Evolutionary conservation across 2,113 vertebrate species (phyloP).

Genomic region (Oxyura jamaicensis): DNA sequence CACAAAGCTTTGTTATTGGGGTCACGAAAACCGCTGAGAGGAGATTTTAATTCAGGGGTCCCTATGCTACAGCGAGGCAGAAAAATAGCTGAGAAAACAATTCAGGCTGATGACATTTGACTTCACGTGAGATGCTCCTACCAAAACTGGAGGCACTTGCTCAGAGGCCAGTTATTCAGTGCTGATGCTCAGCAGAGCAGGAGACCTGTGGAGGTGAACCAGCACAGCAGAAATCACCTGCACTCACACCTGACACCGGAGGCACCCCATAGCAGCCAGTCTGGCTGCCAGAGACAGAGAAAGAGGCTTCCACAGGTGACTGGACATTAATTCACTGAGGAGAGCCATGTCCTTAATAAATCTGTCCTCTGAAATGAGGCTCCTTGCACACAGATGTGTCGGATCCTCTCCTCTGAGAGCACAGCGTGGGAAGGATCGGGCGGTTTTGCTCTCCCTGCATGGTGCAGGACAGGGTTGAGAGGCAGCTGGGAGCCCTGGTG

Average conservation of each 20-base stretch:
- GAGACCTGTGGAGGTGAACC: conserved; percentile 5
- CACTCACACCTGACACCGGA: conserved; percentile 12
- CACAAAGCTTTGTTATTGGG: background rate
- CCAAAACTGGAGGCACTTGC: background rate
- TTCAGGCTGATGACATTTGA: accelerated
- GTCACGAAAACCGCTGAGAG: background rate
- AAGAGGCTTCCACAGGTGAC: conserved; percentile 35
- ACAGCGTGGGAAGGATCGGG: conserved; percentile 24
- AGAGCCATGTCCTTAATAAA: background rate
- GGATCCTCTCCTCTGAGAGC: background rate
- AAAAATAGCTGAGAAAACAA: background rate
- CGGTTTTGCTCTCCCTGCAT: background rate
- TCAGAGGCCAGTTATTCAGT: background rate
- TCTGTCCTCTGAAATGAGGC: conserved; percentile 14
- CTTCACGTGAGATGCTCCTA: background rate
- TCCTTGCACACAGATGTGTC: background rate
- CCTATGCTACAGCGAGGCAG: background rate
- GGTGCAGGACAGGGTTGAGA: background rate
- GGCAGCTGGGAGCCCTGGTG: background rate
- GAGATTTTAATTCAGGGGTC: background rate
- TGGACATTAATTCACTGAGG: background rate
- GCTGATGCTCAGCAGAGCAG: background rate
- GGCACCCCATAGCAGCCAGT: background rate
- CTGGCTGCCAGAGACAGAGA: background rate
- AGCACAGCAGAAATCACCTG: conserved; percentile 41